Percentiles rank a stretch among this genome's conserved stretches.
Conservation (phyloP, 2,888 invertebrate species). For the Charanyca ferruginea region DNA sequence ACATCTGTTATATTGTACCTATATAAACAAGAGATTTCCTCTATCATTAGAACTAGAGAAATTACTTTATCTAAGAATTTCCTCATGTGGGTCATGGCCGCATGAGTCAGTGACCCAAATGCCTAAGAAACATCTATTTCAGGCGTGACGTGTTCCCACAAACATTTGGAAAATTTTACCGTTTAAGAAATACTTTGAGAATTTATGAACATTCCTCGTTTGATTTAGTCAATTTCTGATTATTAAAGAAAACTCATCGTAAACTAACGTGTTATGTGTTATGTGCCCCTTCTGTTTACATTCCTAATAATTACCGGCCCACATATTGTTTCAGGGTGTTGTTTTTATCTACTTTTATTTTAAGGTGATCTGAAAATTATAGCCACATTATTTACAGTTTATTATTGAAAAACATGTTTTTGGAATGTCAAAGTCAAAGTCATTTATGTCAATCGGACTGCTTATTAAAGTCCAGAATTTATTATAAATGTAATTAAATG, state of each 20-base stretch:
- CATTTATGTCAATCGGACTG: constrained; percentile 24
- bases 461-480: constrained; percentile 1
- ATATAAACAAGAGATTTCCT: constrained; percentile 11
- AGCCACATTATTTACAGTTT: constrained; percentile 11
- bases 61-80: constrained; percentile 38
- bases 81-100: constrained; percentile 57
- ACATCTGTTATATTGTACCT: neutral
- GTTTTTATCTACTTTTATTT: constrained; percentile 58
- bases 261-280: constrained; percentile 30
- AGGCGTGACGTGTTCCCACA: constrained; percentile 40
- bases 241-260: constrained; percentile 31
- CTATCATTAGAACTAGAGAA: constrained; percentile 22
- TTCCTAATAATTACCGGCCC: constrained; percentile 48
- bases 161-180: constrained; percentile 52
- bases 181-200: constrained; percentile 35
- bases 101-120: constrained; percentile 55
- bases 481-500: neutral
- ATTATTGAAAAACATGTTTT: constrained; percentile 24
- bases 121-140: constrained; percentile 44
- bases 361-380: constrained; percentile 11
- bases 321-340: constrained; percentile 36
- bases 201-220: constrained; percentile 58
- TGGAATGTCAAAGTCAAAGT: constrained; percentile 36
- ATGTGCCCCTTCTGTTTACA: constrained; percentile 38
- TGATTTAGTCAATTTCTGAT: constrained; percentile 53